Evolutionary conservation across 2,888 invertebrate genomes (phyloP).

Genomic region (Brachypalpus laphriformis): DNA sequence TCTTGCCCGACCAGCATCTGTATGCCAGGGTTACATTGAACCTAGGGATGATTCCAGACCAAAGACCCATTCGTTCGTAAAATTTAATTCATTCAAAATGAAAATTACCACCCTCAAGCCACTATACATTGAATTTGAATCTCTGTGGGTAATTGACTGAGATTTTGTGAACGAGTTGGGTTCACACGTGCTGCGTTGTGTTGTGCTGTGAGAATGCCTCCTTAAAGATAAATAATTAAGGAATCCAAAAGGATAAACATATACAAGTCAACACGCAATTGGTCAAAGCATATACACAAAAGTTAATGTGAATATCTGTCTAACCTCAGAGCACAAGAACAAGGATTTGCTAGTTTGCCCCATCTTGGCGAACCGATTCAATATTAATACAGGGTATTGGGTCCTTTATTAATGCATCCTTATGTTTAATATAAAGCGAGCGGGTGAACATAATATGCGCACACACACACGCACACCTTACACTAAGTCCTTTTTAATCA

Average conservation of each 20-base stretch:
- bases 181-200: conserved; percentile 48
- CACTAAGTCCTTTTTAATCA: conserved; percentile 60
- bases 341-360: background rate
- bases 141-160: conserved; percentile 71
- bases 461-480: background rate
- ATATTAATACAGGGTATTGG: conserved; percentile 57
- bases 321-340: background rate
- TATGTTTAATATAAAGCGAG: conserved; percentile 20
- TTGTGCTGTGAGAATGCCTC: conserved; percentile 28
- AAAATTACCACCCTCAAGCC: conserved; percentile 37
- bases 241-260: conserved; percentile 54
- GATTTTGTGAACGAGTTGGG: conserved; percentile 46
- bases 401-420: conserved; percentile 46
- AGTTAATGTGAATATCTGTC: conserved; percentile 41
- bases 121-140: conserved; percentile 66
- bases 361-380: conserved; percentile 19
- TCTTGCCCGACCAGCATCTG: no score
- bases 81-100: conserved; percentile 47
- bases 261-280: conserved; percentile 62
- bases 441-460: background rate
- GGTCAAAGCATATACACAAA: conserved; percentile 54
- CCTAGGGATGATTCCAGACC: background rate
- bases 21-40: background rate
- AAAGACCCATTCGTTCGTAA: background rate
- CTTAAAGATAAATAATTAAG: conserved; percentile 71